Conservation (phyloP, 2,888 invertebrate genomes). For the Luperina nickerlii region DNA sequence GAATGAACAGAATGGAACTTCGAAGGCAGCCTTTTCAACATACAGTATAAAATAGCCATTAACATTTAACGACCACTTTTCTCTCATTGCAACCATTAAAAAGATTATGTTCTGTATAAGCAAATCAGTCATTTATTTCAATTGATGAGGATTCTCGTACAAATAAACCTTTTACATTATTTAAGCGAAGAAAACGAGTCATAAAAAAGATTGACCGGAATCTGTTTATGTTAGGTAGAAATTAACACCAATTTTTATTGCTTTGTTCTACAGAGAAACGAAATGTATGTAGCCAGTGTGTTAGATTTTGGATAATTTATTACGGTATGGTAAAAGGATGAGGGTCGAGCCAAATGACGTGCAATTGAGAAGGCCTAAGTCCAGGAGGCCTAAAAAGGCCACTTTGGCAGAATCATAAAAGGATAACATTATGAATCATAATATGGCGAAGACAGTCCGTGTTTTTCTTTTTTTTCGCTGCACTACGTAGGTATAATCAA, state of each 20-base stretch:
- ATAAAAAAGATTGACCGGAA: slow-evolving; percentile 34
- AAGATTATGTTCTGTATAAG: slow-evolving; percentile 52
- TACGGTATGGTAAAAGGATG: neutral
- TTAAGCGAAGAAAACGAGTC: slow-evolving; percentile 7
- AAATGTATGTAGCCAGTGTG: slow-evolving; percentile 1
- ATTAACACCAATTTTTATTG: slow-evolving; percentile 40
- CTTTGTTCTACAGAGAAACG: neutral
- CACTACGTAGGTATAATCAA: too few relatives aligned
- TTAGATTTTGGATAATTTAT: neutral
- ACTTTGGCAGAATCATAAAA: too few relatives aligned
- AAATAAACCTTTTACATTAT: slow-evolving; percentile 54
- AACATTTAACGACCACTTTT: slow-evolving; percentile 47
- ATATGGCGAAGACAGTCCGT: too few relatives aligned
- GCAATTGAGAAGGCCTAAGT: neutral
- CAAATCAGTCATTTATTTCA: slow-evolving; percentile 50
- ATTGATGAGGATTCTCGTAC: slow-evolving; percentile 46
- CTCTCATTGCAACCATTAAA: slow-evolving; percentile 56
- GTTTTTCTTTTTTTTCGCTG: too few relatives aligned
- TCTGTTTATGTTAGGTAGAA: slow-evolving; percentile 42
- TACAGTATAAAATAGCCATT: slow-evolving; percentile 16
- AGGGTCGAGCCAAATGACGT: neutral
- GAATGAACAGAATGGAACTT: slow-evolving; percentile 9
- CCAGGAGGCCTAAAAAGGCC: too few relatives aligned
- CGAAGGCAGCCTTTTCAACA: slow-evolving; percentile 9
- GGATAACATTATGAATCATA: too few relatives aligned